Evolutionary conservation across 1,140 invertebrate species (phyloP).

Genomic region (Brevipalpus yothersi): DNA sequence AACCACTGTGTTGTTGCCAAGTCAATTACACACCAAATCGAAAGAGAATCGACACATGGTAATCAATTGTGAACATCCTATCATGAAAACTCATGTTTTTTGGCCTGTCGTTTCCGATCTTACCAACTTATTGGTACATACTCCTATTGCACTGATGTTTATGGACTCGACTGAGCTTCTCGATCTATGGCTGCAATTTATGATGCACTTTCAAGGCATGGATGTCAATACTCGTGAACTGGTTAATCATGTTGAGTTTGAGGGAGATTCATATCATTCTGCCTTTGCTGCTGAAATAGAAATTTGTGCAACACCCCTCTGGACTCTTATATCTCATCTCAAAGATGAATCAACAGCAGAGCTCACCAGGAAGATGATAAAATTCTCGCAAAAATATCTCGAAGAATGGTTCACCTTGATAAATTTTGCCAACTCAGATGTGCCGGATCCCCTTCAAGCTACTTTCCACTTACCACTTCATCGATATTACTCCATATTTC

Average conservation of each 20-base stretch:
- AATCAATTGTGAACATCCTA: constrained; percentile 66
- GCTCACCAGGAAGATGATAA: constrained; percentile 43
- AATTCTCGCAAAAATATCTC: constrained; percentile 42
- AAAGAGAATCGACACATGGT: constrained; percentile 26
- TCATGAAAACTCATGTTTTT: constrained; percentile 94
- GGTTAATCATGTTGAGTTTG: constrained; percentile 78
- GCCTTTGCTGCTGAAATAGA: constrained; percentile 89
- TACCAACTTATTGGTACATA: constrained; percentile 85
- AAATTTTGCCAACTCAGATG: constrained; percentile 37
- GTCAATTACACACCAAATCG: constrained; percentile 2
- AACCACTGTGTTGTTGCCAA: neutral
- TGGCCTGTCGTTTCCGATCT: constrained; percentile 92
- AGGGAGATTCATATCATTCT: constrained; percentile 85
- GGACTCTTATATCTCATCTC: constrained; percentile 72
- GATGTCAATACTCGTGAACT: constrained; percentile 77
- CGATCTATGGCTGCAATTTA: constrained; percentile 79
- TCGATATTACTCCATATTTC: constrained; percentile 71
- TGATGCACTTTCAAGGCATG: constrained; percentile 87
- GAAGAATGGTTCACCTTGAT: constrained; percentile 65
- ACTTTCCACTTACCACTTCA: constrained; percentile 88
- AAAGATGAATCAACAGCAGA: constrained; percentile 32
- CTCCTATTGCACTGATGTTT: constrained; percentile 64
- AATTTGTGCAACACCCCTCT: constrained; percentile 87
- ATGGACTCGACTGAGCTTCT: constrained; percentile 58
- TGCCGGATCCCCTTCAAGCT: constrained; percentile 55